Base-by-base conservation (phyloP, 1,140 invertebrate genomes). In the Agraylea sexmaculata region DNA sequence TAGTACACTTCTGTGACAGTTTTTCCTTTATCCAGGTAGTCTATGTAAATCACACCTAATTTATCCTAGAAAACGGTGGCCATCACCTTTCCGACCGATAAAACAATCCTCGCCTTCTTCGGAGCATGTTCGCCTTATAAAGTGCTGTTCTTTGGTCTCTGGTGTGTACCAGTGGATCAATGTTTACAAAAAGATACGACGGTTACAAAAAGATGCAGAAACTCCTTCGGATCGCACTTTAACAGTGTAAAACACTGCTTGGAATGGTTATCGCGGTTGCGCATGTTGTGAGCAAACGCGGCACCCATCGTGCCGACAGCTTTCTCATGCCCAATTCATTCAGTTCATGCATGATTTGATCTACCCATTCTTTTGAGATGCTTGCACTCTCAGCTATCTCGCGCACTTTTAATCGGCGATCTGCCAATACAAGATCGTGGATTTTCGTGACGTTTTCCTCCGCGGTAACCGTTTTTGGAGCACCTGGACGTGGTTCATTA, bases 111-210 rank as follows among this genome's bases (percentile, higher is more conserved):
- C n/a, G n/a, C n/a, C n/a, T n/a, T n/a, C n/a, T n/a, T n/a, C n/a
- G n/a, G 51, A 44, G 46, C 45, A 35, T 37, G 17, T 53, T 50
- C 49, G 34, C 45, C 50, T 16, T 28, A 39, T 38, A 17, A 34
- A 45, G 20, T 47, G 55, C 43, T 56, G 44, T 46, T 47, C 37
- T 42, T 64, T 62, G 13, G 42, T 50, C 43, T 60, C 52, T 44
- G 51, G 58, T 37, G 56, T 61, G 48, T 56, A 60, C 38, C 53
- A 48, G 38, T 59, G 55, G n/a, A 60, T 52, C 60, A 48, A 60
- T 28, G 56, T 64, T 54, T 59, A 52, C 45, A n/a, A n/a, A n/a
- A n/a, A n/a, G n/a, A n/a, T n/a, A 58, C 57, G 4, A 53, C 46
- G 38, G 53, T 54, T 11, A 63, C 48, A 30, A 51, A 48, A 43